A percentile compares a stretch with the other conserved stretches of the same genome.
These are phyloP conservation scores for Aleiodes testaceus DNA, from an alignment of 2,888 invertebrate genomes.

Conservation along the genomic window DNA sequence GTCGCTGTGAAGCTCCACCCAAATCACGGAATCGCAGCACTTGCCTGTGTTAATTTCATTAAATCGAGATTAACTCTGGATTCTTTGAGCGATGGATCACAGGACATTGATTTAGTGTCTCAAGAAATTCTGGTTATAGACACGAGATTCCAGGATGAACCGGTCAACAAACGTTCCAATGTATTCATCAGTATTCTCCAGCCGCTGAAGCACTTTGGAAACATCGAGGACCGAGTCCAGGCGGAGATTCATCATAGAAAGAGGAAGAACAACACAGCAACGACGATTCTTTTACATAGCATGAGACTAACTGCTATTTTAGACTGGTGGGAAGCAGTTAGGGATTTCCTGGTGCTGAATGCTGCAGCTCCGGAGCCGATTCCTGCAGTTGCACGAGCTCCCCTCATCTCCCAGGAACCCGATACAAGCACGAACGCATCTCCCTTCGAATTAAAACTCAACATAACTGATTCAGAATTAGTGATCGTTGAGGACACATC, in stretches of 20 bases:
- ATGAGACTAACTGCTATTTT: constrained; percentile 95
- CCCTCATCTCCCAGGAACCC: constrained; percentile 48
- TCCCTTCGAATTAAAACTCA: constrained; percentile 89
- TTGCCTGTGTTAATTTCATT: constrained; percentile 94
- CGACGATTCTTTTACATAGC: constrained; percentile 92
- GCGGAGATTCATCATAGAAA: constrained; percentile 85
- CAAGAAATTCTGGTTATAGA: constrained; percentile 90
- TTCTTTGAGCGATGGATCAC: constrained; percentile 89
- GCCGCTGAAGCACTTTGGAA: constrained; percentile 77
- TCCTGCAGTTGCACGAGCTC: constrained; percentile 49
- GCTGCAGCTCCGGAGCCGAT: constrained; percentile 66
- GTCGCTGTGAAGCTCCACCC: constrained; percentile 84
- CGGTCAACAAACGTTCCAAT: constrained; percentile 84
- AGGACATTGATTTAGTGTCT: constrained; percentile 94
- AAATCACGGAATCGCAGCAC: constrained; percentile 75
- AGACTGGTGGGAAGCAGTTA: constrained; percentile 92
- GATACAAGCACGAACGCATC: constrained; percentile 58
- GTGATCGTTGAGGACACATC: constrained; percentile 94
- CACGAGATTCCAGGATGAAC: constrained; percentile 80
- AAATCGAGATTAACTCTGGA: constrained; percentile 91
- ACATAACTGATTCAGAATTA: constrained; percentile 95
- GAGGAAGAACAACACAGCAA: constrained; percentile 81
- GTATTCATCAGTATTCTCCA: constrained; percentile 92
- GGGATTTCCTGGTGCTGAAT: constrained; percentile 82
- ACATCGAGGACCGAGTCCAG: constrained; percentile 78